Conservation (phyloP, 2,888 invertebrate species). For the Dasysyrphus tricinctus region DNA sequence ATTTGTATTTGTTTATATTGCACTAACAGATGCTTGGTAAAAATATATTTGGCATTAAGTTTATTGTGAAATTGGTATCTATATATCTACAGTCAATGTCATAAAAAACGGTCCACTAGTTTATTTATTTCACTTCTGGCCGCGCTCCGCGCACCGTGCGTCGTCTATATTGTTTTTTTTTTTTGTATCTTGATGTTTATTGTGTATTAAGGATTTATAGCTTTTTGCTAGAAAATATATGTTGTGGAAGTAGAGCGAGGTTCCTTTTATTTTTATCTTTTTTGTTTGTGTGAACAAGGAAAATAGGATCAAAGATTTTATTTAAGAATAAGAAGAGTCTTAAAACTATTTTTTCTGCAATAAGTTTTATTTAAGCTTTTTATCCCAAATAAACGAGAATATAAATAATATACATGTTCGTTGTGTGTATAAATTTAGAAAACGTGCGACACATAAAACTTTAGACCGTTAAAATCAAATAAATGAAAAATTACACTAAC, state of each 20-base stretch:
- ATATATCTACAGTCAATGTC: conserved; percentile 48
- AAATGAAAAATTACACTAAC: neutral
- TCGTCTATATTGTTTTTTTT: neutral
- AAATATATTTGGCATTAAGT: conserved; percentile 51
- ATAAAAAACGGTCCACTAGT: conserved; percentile 50
- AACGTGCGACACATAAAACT: conserved; percentile 6
- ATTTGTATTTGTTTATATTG: conserved; percentile 25
- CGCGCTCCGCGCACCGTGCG: neutral
- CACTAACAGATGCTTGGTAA: conserved; percentile 37
- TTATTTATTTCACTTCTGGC: conserved; percentile 43
- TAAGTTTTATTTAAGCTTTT: neutral
- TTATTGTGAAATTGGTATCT: conserved; percentile 42
- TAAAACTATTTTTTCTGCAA: conserved; percentile 1
- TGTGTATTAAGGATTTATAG: conserved; percentile 48
- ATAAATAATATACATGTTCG: neutral
- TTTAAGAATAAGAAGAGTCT: neutral
- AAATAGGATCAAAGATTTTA: conserved; percentile 8
- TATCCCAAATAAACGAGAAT: neutral
- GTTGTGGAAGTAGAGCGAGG: conserved; percentile 25
- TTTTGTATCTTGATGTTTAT: conserved; percentile 20
- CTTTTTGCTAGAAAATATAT: conserved; percentile 27
- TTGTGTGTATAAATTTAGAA: neutral
- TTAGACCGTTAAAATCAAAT: neutral
- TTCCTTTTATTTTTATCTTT: conserved; percentile 9
- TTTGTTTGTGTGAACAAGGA: neutral